These are phyloP conservation scores for Poecilus cupreus DNA, from an alignment of 2,888 invertebrate genomes.

Conservation along the genomic window DNA sequence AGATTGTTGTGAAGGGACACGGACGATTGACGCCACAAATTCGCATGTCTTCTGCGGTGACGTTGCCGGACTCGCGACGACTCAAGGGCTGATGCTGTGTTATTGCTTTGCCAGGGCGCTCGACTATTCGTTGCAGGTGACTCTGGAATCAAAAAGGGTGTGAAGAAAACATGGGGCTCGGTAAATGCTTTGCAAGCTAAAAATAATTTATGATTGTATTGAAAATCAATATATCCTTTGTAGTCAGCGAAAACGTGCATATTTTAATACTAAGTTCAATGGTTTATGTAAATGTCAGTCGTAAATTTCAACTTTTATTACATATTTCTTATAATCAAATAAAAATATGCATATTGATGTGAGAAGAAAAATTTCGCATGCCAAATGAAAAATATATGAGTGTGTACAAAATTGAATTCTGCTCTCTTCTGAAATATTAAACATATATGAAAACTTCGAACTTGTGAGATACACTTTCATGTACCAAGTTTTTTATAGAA, in stretches of 20 bases:
- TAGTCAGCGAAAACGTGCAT: constrained; percentile 32
- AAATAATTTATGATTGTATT: constrained; percentile 55
- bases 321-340: constrained; percentile 6
- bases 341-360: neutral
- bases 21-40: constrained; percentile 72
- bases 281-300: constrained; percentile 1
- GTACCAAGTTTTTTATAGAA: constrained; percentile 21
- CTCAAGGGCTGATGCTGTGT: constrained; percentile 71
- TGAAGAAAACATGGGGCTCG: constrained; percentile 18
- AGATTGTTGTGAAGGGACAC: constrained; percentile 88
- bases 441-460: constrained; percentile 31
- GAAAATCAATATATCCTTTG: constrained; percentile 44
- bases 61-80: constrained; percentile 77
- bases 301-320: constrained; percentile 5
- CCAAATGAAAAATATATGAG: constrained; percentile 26
- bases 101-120: constrained; percentile 81
- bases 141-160: constrained; percentile 75
- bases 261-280: constrained; percentile 31
- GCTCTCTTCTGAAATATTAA: constrained; percentile 5
- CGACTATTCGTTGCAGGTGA: constrained; percentile 90
- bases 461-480: neutral
- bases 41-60: constrained; percentile 81
- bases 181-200: constrained; percentile 46
- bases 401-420: constrained; percentile 23
- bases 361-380: neutral